Evolutionary conservation across 2,113 vertebrate genomes (phyloP).

Genomic region (Marmota monax): DNA sequence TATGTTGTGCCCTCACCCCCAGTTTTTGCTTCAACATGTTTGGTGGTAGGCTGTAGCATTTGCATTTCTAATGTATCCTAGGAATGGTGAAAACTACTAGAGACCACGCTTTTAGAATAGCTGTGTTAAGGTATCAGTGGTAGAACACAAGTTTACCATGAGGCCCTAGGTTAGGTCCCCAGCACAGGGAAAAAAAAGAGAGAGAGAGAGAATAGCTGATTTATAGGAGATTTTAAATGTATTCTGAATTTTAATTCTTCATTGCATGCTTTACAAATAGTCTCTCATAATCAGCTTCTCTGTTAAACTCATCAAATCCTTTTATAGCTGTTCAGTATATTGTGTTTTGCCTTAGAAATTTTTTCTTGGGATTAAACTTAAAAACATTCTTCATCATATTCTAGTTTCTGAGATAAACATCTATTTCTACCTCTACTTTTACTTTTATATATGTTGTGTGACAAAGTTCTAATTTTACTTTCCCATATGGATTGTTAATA

Average conservation of each 20-base stretch:
- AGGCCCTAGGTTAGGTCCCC: background rate
- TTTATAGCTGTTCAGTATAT: background rate
- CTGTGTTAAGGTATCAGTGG: background rate
- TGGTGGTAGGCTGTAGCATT: background rate
- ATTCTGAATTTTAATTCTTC: constrained; percentile 43
- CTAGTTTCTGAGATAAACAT: background rate
- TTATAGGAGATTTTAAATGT: background rate
- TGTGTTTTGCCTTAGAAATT: constrained; percentile 42
- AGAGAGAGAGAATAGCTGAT: background rate
- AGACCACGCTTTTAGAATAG: background rate
- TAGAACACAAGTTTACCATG: background rate
- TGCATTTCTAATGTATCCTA: constrained; percentile 1
- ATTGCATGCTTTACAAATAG: background rate
- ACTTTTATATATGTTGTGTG: background rate
- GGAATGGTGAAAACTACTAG: background rate
- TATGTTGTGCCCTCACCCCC: background rate
- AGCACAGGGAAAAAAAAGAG: too few relatives aligned
- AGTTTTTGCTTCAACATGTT: background rate
- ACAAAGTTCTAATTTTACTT: constrained; percentile 32
- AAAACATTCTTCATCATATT: constrained; percentile 5
- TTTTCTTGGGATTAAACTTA: background rate
- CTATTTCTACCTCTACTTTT: background rate
- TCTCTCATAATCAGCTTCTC: background rate
- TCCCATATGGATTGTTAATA: background rate
- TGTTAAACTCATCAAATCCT: constrained; percentile 22